phyloP scores from a whole-genome alignment of 2,113 vertebrate species.

The Pachypanchax playfairii region DNA sequence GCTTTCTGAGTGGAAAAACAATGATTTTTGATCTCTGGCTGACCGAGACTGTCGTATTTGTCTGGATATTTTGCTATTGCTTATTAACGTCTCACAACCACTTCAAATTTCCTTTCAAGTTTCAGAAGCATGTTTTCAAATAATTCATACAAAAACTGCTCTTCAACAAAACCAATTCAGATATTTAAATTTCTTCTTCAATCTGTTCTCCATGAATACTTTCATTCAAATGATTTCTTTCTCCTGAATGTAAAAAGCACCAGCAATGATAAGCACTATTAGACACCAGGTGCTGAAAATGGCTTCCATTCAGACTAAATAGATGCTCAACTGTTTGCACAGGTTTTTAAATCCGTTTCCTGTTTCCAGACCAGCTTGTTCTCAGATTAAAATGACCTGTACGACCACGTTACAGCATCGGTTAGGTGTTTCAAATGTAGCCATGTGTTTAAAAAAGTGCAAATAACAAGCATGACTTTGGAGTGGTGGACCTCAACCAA shows the following conservation, averaged over 20 bases:
- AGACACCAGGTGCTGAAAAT: constrained; percentile 2
- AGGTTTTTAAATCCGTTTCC: background rate
- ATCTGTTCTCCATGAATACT: background rate
- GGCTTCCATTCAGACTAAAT: constrained; percentile 11
- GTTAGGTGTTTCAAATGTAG: constrained; percentile 1
- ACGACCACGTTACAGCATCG: background rate
- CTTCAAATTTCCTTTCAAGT: too few relatives aligned
- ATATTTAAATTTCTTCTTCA: background rate
- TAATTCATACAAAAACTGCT: too few relatives aligned
- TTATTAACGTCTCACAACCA: too few relatives aligned
- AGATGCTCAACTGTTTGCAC: background rate
- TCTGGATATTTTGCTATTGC: too few relatives aligned
- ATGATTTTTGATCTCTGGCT: too few relatives aligned
- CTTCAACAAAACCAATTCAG: background rate
- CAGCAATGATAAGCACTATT: background rate
- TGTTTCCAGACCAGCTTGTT: constrained; percentile 5
- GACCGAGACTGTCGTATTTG: too few relatives aligned
- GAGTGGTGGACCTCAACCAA: constrained; percentile 21
- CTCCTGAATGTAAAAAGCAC: background rate
- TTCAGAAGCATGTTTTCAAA: too few relatives aligned
- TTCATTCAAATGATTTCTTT: background rate
- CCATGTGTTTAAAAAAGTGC: background rate
- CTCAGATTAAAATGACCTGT: constrained; percentile 1
- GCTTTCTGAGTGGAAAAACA: too few relatives aligned
- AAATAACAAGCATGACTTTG: constrained; percentile 11